Percentiles rank a stretch among this genome's conserved stretches.
phyloP scores from a whole-genome alignment of 2,888 invertebrate genomes.

The Parasteatoda lunata region DNA sequence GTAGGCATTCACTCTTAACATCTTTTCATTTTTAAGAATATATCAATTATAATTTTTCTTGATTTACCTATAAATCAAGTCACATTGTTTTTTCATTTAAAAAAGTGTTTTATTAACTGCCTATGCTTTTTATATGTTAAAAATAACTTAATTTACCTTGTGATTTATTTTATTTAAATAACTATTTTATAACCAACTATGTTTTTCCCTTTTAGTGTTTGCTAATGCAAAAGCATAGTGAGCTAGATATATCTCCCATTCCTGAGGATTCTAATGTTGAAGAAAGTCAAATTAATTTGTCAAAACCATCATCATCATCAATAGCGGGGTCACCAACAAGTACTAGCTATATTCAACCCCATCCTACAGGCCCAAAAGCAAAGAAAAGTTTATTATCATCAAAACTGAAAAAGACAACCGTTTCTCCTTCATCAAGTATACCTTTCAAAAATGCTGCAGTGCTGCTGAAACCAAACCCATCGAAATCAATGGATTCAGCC shows the following conservation, averaged over 20 bases:
- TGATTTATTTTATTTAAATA: no score
- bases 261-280: background rate
- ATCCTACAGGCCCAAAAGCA: conserved; percentile 21
- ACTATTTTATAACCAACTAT: no score
- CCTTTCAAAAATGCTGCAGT: background rate
- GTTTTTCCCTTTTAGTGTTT: conserved; percentile 9
- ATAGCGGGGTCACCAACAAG: background rate
- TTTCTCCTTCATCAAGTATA: conserved; percentile 20
- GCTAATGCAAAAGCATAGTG: conserved; percentile 30
- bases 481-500: background rate
- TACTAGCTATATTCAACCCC: background rate
- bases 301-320: background rate
- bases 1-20: no score
- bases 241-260: background rate
- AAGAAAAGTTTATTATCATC: conserved; percentile 40
- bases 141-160: no score
- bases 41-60: no score
- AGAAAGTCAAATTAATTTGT: background rate
- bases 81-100: no score
- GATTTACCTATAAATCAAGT: no score
- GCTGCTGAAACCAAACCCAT: background rate
- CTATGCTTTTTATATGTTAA: no score
- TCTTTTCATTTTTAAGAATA: no score
- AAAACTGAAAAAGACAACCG: background rate
- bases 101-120: no score